Percentiles rank a stretch among this genome's conserved stretches.
Evolutionary conservation across 2,113 vertebrate species (phyloP).

Genomic region (Cepphus grylle): DNA sequence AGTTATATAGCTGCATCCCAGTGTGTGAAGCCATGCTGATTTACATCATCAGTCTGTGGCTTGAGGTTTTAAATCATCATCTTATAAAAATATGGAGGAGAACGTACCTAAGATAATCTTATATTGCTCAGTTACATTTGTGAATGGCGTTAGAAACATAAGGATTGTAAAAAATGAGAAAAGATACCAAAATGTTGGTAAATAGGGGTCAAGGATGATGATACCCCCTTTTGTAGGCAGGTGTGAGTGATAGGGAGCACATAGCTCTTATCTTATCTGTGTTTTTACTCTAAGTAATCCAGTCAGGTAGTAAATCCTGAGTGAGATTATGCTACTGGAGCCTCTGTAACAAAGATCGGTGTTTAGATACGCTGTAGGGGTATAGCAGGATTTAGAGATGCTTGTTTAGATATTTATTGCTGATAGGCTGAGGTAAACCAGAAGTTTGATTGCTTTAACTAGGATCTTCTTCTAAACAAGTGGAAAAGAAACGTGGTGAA

Average conservation of each 20-base stretch:
- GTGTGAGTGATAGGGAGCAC: neutral
- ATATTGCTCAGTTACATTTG: neutral
- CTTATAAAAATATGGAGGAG: neutral
- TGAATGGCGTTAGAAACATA: neutral
- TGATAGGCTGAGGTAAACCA: neutral
- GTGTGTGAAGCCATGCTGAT: neutral
- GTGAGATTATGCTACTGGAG: neutral
- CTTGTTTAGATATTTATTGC: neutral
- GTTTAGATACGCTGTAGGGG: neutral
- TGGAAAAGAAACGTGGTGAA: neutral
- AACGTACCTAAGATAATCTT: neutral
- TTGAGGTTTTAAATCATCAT: neutral
- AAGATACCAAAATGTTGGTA: neutral
- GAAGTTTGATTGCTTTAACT: neutral
- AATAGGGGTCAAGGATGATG: neutral
- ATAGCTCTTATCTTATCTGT: neutral
- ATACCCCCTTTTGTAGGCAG: neutral
- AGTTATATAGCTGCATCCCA: neutral
- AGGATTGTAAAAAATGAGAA: neutral
- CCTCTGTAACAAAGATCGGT: neutral
- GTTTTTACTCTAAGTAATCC: conserved; percentile 11
- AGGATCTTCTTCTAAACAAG: neutral
- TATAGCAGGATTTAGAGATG: neutral
- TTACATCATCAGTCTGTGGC: neutral
- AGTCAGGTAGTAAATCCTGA: conserved; percentile 7